Base-by-base conservation (phyloP, 2,113 vertebrate genomes). In the Silurus glanis region DNA sequence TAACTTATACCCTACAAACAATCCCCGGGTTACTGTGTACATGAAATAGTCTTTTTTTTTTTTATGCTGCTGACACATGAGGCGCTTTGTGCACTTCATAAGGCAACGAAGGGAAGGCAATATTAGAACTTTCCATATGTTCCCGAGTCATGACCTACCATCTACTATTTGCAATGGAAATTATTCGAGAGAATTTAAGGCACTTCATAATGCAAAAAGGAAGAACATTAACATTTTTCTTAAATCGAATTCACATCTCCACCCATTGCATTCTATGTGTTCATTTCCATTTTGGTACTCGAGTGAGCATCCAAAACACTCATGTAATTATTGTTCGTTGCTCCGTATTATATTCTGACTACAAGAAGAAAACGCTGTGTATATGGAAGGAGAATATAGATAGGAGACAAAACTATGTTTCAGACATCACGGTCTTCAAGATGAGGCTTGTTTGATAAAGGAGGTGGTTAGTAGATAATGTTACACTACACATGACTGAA, bases 401-500 rank as follows among this genome's bases (percentile, higher is more conserved):
- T 8, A 66, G 64, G 59, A 49, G 59, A 17, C 25, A 66, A 49
- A 78, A 51, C 19, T 25, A 6, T 9, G 58, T 23, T 51, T 19
- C 61, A 66, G n/a, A 23, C 5, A 21, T 53, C 17, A 51, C 61
- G 37, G 79, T 62, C 17, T 51, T 47, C 9, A 9, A 76, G 59
- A 76, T 83, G 37, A 55, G 5, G 59, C 9, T 83, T 87, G 80
- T 87, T 89, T 89, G 81, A 75, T 82, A 72, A 89, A 83, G 86
- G 86, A 83, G 86, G 82, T 64, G 81, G 83, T 83, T 69, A 25
- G 66, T 61, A 49, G n/a, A 75, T 21, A 64, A 21, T 82, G 56
- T 59, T 69, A 58, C n/a, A 62, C 55, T 71, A 9, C 19, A 37
- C 28, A 4, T 61, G 28, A 56, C 78, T 80, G 28, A 80, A 21